Evolutionary conservation across 2,888 invertebrate species (phyloP), one percentile per base, ranked within the genome.

Genomic region (Limnephilus marmoratus): DNA sequence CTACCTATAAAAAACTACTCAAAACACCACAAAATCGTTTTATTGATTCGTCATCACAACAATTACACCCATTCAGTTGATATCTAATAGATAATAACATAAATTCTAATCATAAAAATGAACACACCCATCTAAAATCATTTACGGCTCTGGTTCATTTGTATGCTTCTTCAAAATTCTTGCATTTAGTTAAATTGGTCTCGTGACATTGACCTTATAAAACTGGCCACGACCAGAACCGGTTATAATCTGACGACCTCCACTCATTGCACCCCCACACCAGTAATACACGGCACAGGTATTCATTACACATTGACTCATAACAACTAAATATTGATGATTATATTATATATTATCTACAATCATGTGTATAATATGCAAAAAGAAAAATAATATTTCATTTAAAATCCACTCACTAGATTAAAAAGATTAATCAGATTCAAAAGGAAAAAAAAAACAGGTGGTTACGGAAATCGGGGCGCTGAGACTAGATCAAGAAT

Each of bases 181-280:
- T 41, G 83, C 24, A 49, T 37, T 86, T 45, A n/a, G 49, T 86
- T 29, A 86, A 86, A 29, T 86, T 86, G 86, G 45, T 29, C 45
- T 86, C 13, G 86, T 86, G 86, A 86, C 86, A 86, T 86, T 86
- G 86, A 86, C 86, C 86, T 86, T 86, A 86, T 86, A 49, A 86
- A 86, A 45, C 86, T 86, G 45, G 45, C 29, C 45, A 45, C 13
- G 45, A 86, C 45, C 85, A 85, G 5, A 86, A 86, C 86, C 86
- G 49, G 86, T 86, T 86, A 24, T n/a, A n/a, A 37, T 86, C 49
- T 49, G 49, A n/a, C 86, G 86, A 45, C 45, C 86, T 86, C 86
- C 41, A 45, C 86, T 41, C 5, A 29, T 15, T 45, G 45, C 68
- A 68, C 68, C 68, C 68, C 68, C 68, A 68, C 68, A 68, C 68